Base-by-base conservation (phyloP, 2,113 vertebrate genomes). In the Callaeas wilsoni region DNA sequence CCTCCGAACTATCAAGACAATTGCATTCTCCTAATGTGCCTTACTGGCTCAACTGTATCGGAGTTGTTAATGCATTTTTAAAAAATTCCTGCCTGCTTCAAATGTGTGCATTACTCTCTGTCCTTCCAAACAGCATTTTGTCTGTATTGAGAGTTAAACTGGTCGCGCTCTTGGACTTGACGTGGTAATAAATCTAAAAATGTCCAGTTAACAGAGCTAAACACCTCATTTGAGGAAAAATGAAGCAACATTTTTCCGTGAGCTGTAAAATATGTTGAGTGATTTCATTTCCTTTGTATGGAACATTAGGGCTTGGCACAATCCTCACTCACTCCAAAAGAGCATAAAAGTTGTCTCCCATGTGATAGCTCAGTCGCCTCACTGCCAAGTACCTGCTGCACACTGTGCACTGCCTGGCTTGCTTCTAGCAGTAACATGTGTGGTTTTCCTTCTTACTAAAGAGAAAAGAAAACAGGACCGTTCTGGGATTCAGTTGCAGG, bases 271-370 rank as follows among this genome's bases (percentile, higher is more conserved):
- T 94, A 95, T 85, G 62, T 74, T 64, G 91, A 95, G 84, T 25
- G 32, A 80, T 97, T 97, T 96, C 14, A 90, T 86, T 91, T 92
- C 93, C 95, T 96, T 96, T 50, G 4, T 96, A 93, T 35, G 92
- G 84, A 96, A 96, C 95, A 94, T 97, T 96, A 97, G 63, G 89
- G 83, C 83, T 97, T 97, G 93, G 96, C 95, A 88, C 84, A 95
- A 92, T 86, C 79, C 59, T 76, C 13, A 32, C 84, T 81, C 92
- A 81, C 86, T 97, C 93, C 23, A 18, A 95, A 95, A 94, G 73
- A 89, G 78, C 95, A 55, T 20, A 35, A 82, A 93, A 96, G 90
- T 97, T 96, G 91, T 97, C 44, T 63, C 76, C 59, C 3, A 8
- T 83, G 84, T 87, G 86, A 92, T 81, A 64, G 88, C 91, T 97